phyloP scores from a whole-genome alignment of 2,113 vertebrate species.

The Rutilus rutilus region DNA sequence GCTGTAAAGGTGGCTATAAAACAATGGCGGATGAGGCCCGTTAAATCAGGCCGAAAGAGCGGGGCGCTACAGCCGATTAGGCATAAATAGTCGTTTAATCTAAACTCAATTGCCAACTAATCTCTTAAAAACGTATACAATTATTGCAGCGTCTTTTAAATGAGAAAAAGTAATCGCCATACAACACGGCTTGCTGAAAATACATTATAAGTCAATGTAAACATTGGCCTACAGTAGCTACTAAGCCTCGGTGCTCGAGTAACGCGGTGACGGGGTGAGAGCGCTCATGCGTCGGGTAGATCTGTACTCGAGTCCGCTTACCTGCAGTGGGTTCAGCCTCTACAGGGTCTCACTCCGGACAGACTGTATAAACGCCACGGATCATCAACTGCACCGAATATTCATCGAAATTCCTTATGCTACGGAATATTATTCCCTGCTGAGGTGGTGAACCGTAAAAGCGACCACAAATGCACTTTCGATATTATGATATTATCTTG shows the following conservation, averaged over 20 bases:
- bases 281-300: neutral
- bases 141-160: neutral
- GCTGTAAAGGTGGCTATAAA: slow-evolving; percentile 55
- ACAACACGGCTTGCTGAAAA: too few relatives aligned
- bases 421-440: slow-evolving; percentile 63
- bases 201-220: neutral
- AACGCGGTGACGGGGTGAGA: neutral
- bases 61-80: neutral
- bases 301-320: slow-evolving; percentile 72
- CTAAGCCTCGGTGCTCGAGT: slow-evolving; percentile 58
- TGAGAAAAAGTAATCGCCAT: rapidly evolving
- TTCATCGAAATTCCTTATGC: slow-evolving; percentile 70
- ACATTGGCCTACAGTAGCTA: slow-evolving; percentile 64
- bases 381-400: slow-evolving; percentile 72
- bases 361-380: slow-evolving; percentile 76
- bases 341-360: slow-evolving; percentile 76
- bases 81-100: neutral
- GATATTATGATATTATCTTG: slow-evolving; percentile 81
- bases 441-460: slow-evolving; percentile 68
- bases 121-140: neutral
- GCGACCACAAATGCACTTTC: slow-evolving; percentile 84
- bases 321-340: slow-evolving; percentile 79
- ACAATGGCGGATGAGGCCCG: slow-evolving; percentile 71
- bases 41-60: slow-evolving; percentile 62
- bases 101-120: neutral